phyloP scores from a whole-genome alignment of 2,113 vertebrate species.

The Jaculus jaculus region DNA sequence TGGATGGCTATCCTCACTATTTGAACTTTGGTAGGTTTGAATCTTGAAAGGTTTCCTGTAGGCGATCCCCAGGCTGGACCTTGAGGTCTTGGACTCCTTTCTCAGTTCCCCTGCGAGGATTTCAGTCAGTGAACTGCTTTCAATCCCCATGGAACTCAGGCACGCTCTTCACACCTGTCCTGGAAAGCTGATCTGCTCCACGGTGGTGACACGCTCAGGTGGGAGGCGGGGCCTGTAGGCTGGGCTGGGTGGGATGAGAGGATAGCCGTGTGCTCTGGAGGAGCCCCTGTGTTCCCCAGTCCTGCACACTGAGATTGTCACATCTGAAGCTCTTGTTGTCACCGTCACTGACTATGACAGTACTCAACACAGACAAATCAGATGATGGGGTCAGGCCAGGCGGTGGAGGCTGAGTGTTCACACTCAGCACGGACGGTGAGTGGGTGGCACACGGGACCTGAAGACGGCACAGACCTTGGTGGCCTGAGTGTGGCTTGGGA shows the following conservation, averaged over 20 bases:
- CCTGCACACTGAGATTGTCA: accelerated
- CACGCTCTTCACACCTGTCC: neutral
- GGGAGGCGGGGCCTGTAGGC: neutral
- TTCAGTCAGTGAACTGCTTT: neutral
- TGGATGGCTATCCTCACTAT: neutral
- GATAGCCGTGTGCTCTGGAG: no score
- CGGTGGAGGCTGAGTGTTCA: accelerated
- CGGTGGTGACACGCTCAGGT: neutral
- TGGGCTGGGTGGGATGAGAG: neutral
- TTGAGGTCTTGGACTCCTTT: neutral
- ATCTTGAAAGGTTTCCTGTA: neutral
- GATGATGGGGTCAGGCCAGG: neutral
- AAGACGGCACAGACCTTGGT: accelerated
- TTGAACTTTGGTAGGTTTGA: neutral
- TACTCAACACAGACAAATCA: accelerated
- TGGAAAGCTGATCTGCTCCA: neutral
- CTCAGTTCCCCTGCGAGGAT: no score
- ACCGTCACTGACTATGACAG: accelerated
- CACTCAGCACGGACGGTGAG: accelerated
- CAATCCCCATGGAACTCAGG: accelerated
- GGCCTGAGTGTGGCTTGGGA: accelerated
- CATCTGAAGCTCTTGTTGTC: accelerated
- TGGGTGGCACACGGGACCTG: accelerated
- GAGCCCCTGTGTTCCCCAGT: accelerated
- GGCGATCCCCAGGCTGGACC: neutral